Evolutionary conservation across 2,888 invertebrate species (phyloP), one percentile per base, ranked within the genome.

Genomic region (Pycnomerus fuliginosus): DNA sequence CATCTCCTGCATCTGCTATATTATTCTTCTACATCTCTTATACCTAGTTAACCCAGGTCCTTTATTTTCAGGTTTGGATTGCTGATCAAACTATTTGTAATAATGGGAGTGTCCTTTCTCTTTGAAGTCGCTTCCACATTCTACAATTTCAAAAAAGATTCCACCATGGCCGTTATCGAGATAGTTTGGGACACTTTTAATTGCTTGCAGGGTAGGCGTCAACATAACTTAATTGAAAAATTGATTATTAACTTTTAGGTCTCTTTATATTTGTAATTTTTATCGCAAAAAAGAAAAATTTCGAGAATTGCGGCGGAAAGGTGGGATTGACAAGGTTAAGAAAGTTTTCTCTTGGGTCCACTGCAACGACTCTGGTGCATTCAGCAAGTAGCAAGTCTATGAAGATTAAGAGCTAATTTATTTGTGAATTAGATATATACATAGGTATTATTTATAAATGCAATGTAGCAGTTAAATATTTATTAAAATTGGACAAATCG

Each of bases 91-190:
- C 70, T 89, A 1, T 87, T 87, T 73, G 74, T 87, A 46, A 85
- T 88, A 29, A 89, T 88, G 88, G 88, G 89, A 1, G 79, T 87
- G 0, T 80, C 83, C 0, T 88, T 87, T 84, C 70, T 81, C 1
- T 75, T 83, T 29, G 87, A 87, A 67, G 71, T 84, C 3, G 61
- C 82, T 7, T 82, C 85, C 2, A 79, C 79, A 1, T 51, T 82
- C 14, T 69, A 78, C 69, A 78, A 56, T 77, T 80, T 44, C 65
- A 67, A 40, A 70, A 73, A 70, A 69, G 76, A 56, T 77, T 74
- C 69, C 67, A 63, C 67, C 74, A 77, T 50, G 67, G 55, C 53
- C 31, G 57, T 54, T 15, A 47, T 68, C 2, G 67, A 68, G 49
- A 58, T 67, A 25, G 46, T 80, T 5, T 75, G 82, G 22, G 87